These are phyloP conservation scores for Blastobasis lacticolella DNA, from an alignment of 2,888 invertebrate genomes.

Conservation along the genomic window DNA sequence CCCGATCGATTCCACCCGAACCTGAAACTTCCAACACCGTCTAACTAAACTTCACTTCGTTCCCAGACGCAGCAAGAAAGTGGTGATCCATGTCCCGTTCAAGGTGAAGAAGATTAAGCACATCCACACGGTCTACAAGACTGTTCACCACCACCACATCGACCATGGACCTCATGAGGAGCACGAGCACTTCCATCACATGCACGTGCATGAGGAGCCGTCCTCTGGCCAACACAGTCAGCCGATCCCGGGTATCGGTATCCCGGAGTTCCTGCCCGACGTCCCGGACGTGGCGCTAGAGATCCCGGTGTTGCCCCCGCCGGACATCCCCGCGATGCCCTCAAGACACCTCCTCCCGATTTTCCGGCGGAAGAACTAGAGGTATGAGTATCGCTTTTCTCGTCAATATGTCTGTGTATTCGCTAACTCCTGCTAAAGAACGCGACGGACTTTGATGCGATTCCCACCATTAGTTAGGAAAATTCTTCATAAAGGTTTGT, in stretches of 20 bases:
- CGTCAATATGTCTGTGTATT: no score
- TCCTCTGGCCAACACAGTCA: slow-evolving; percentile 45
- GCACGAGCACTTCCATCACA: slow-evolving; percentile 67
- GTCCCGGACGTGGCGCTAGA: slow-evolving; percentile 38
- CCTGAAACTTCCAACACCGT: no score
- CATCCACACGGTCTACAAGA: slow-evolving; percentile 82
- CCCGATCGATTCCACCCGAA: no score
- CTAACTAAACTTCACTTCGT: not conserved
- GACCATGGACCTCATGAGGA: slow-evolving; percentile 55
- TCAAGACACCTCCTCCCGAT: slow-evolving; percentile 39
- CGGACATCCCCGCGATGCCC: slow-evolving; percentile 28
- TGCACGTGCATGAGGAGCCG: slow-evolving; percentile 52
- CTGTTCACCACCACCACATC: slow-evolving; percentile 73
- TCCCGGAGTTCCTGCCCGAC: slow-evolving; percentile 62
- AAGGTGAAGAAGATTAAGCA: slow-evolving; percentile 81
- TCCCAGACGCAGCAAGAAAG: slow-evolving; percentile 75
- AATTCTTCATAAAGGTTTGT: no score
- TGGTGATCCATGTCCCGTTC: slow-evolving; percentile 79
- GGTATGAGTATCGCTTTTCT: slow-evolving; percentile 11
- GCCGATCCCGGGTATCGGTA: slow-evolving; percentile 46
- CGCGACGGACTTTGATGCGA: no score
- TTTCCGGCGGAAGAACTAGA: slow-evolving; percentile 37
- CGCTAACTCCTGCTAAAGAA: no score
- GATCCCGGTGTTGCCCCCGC: slow-evolving; percentile 30
- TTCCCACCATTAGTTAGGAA: no score